Base-by-base conservation (phyloP, 2,797 vertebrate species). In the Gallinago stenura region DNA sequence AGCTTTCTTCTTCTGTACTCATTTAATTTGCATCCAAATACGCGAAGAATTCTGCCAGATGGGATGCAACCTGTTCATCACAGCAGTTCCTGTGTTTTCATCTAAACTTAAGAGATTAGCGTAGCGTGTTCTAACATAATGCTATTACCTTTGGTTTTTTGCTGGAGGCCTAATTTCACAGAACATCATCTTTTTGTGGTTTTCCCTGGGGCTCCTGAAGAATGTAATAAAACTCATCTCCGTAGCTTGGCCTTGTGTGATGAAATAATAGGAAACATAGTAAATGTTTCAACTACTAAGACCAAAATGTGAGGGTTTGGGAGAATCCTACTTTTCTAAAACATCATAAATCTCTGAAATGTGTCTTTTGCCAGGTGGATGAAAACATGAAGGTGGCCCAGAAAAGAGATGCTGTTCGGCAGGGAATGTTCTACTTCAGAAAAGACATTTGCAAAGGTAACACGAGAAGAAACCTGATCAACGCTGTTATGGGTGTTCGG, bases 311-410 rank as follows among this genome's bases (percentile, higher is more conserved):
- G 33, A 37, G 7, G 3, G 9, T 60, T 46, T 83, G 26, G 37
- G 57, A 51, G 43, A 90, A 48, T 28, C 21, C 26, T 56, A 0
- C 12, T 48, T 51, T 73, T 71, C 26, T 62, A 28, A 75, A 83
- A 65, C 17, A 6, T 43, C 43, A 31, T 57, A 54, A 6, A 73
- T 91, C n/a, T 93, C 57, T 78, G 37, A 79, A 83, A 92, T 66
- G 6, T 19, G 75, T 83, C 21, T 80, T 73, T 97, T 80, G 30
- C 83, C 91, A 99, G 99, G 99, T 99, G 76, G 99, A 99, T 87
- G 99, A 99, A 96, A 99, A 99, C 97, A 99, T 99, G 99, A 99
- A 99, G 96, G 97, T 97, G 19, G 99, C 99, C 15, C 99, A 99
- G 98, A 99, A 99, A 91, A 98, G 99, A 94, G 99, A 99, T 68